A percentile compares a stretch with the other conserved stretches of the same genome.
Conservation (phyloP, 1,140 invertebrate species). For the Bombus cullumanus region DNA sequence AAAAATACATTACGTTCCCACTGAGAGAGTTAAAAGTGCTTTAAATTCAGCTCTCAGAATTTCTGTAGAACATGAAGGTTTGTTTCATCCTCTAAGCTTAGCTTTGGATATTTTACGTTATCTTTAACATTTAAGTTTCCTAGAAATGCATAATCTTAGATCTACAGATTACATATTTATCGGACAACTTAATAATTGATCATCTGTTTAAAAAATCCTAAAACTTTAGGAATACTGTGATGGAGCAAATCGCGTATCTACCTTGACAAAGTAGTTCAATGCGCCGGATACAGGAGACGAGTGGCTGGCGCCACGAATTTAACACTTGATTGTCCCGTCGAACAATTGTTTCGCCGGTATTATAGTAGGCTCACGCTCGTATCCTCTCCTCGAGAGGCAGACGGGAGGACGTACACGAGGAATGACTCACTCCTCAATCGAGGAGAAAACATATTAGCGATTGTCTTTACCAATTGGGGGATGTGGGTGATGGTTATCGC, state of each 20-base stretch:
- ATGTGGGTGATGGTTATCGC: constrained; percentile 78
- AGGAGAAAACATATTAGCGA: constrained; percentile 78
- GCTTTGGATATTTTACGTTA: too few species aligned
- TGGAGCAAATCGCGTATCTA: constrained; percentile 37
- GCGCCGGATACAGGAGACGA: constrained; percentile 61
- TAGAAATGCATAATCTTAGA: too few species aligned
- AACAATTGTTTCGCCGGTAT: constrained; percentile 72
- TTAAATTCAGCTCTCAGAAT: too few species aligned
- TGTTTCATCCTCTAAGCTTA: too few species aligned
- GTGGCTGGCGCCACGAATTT: constrained; percentile 71
- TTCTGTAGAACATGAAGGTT: too few species aligned
- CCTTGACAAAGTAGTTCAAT: constrained; percentile 62
- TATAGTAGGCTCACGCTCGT: constrained; percentile 43
- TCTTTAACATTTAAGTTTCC: too few species aligned
- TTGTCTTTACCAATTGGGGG: constrained; percentile 79
- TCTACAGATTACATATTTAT: too few species aligned
- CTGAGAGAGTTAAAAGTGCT: too few species aligned
- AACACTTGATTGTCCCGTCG: constrained; percentile 70
- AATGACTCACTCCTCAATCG: constrained; percentile 79
- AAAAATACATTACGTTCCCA: too few species aligned
- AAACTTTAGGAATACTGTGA: too few species aligned
- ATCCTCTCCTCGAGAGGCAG: constrained; percentile 6
- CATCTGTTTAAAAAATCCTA: too few species aligned
- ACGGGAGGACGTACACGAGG: constrained; percentile 40
- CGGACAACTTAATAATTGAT: too few species aligned